Percentiles rank a stretch among this genome's conserved stretches.
These are phyloP conservation scores for Scolopax bukidnonensis DNA, from an alignment of 2,797 vertebrate species.

Conservation along the genomic window DNA sequence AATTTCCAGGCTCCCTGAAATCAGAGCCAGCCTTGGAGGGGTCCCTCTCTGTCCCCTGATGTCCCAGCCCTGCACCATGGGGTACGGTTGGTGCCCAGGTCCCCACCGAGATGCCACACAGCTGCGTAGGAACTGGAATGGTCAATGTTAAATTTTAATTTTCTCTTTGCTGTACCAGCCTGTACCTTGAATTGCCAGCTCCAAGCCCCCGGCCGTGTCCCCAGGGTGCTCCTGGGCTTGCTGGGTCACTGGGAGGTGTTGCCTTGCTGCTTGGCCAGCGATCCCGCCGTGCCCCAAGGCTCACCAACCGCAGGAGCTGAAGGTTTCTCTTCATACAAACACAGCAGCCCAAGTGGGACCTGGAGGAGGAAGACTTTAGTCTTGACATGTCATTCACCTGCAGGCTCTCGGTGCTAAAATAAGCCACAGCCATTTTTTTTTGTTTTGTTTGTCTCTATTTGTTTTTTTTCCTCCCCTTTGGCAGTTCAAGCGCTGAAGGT, in stretches of 20 bases:
- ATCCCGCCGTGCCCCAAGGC: accelerated
- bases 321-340: not conserved
- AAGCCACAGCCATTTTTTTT: not conserved
- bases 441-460: not conserved
- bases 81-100: not conserved
- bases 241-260: not conserved
- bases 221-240: not conserved
- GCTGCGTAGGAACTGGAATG: not conserved
- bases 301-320: not conserved
- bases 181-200: not conserved
- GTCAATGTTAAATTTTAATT: not conserved
- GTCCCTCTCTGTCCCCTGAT: accelerated
- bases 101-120: accelerated
- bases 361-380: not conserved
- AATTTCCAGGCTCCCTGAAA: not conserved
- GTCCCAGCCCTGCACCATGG: not conserved
- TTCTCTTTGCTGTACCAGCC: not conserved
- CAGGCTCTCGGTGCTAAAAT: not conserved
- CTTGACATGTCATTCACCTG: not conserved
- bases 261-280: not conserved
- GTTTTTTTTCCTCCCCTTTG: not conserved
- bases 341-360: not conserved
- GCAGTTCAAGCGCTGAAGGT: not conserved
- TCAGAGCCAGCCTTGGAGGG: accelerated
- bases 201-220: accelerated